Evolutionary conservation across 2,888 invertebrate species (phyloP), one percentile per base, ranked within the genome.

Genomic region (Drosophila siamana): DNA sequence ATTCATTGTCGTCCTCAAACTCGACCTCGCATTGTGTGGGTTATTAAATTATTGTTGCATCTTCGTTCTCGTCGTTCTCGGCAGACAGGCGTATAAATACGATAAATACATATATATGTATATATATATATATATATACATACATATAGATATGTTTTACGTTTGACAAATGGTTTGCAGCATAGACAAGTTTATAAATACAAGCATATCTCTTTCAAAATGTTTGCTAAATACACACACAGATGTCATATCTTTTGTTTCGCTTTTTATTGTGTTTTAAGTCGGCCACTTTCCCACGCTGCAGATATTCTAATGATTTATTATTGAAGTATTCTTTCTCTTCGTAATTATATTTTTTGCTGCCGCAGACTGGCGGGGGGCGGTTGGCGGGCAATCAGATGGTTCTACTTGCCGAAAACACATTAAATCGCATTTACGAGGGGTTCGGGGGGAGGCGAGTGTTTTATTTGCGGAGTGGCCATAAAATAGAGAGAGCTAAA

Each of bases 41-140:
- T 79, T 84, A 77, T 89, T 80, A 71, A 75, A 73, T 74, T 80
- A 72, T 75, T 84, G 84, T 69, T 75, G 74, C 70, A 67, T 62
- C 66, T 70, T 74, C 55, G 54, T 62, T 64, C 66, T 74, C 55
- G 54, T 78, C 60, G 62, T 46, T n/a, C 64, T 41, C 33, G 48
- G 63, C 51, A 76, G 79, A 81, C 82, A 67, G 63, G 28, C 66
- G 56, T 63, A 68, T 62, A 77, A 78, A 74, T 66, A 65, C 67
- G 81, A 79, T 75, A 75, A 82, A 75, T 68, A 33, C 11, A 82
- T 75, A 67, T 75, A 63, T n/a, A n/a, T n/a, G n/a, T n/a, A n/a
- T n/a, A n/a, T n/a, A n/a, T n/a, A n/a, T n/a, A n/a, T n/a, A n/a
- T n/a, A n/a, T n/a, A n/a, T n/a, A n/a, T n/a, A n/a, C n/a, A n/a